phyloP scores from a whole-genome alignment of 2,113 vertebrate genomes.

The Tretioscincus oriximinensis region DNA sequence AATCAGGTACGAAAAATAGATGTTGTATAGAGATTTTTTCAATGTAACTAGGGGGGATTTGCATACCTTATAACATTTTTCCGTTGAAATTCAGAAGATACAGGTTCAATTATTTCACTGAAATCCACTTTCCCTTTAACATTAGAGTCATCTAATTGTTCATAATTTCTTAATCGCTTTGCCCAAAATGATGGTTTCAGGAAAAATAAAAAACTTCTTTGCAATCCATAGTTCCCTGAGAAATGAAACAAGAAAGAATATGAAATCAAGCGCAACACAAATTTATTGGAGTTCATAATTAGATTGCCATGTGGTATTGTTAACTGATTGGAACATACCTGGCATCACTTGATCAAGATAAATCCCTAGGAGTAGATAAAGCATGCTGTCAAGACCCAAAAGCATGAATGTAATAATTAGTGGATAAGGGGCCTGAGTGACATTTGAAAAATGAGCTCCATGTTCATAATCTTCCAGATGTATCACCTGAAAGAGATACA shows the following conservation, averaged over 20 bases:
- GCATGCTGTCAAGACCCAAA: constrained; percentile 84
- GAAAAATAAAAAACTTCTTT: constrained; percentile 86
- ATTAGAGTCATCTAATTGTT: constrained; percentile 83
- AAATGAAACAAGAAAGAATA: not conserved
- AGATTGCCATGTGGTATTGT: not conserved
- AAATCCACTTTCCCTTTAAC: constrained; percentile 72
- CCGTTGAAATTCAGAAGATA: constrained; percentile 89
- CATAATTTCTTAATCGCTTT: constrained; percentile 82
- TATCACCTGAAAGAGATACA: constrained; percentile 81
- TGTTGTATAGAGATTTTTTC: no score
- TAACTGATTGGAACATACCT: constrained; percentile 69
- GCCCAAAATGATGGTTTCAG: constrained; percentile 95
- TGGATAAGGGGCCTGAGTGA: constrained; percentile 85
- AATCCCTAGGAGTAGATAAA: constrained; percentile 88
- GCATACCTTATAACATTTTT: constrained; percentile 93
- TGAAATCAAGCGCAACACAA: accelerated
- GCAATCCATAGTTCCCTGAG: constrained; percentile 89
- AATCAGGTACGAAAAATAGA: no score
- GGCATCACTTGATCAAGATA: constrained; percentile 97
- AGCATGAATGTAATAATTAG: constrained; percentile 86
- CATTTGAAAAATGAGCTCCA: constrained; percentile 84
- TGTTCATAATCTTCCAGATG: constrained; percentile 90
- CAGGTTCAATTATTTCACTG: constrained; percentile 81
- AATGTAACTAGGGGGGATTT: not conserved
- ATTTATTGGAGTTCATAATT: no score